Conservation (phyloP, 2,797 vertebrate species). For the Hirundo rustica region DNA sequence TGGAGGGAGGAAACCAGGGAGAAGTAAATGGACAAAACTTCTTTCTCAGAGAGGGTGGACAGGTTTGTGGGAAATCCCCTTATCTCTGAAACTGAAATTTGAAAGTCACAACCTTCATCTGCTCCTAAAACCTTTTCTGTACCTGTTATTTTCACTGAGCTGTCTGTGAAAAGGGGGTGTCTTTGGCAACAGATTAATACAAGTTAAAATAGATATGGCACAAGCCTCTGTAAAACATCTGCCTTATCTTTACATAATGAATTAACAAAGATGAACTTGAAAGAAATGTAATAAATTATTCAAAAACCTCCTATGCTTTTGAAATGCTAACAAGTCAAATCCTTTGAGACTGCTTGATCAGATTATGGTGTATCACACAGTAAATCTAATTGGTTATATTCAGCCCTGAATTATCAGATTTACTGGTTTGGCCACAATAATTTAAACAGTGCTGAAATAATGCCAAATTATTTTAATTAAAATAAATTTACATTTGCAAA, state of each 20-base stretch:
- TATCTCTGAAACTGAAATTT: neutral
- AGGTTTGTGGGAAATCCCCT: neutral
- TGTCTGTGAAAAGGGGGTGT: neutral
- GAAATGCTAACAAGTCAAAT: conserved; percentile 51
- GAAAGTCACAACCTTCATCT: neutral
- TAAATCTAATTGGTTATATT: conserved; percentile 15
- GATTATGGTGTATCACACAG: neutral
- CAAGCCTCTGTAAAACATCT: conserved; percentile 40
- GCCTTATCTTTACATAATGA: conserved; percentile 41
- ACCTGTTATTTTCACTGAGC: neutral
- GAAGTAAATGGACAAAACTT: neutral
- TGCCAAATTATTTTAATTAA: neutral
- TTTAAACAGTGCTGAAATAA: neutral
- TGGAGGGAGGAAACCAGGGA: neutral
- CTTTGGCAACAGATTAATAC: neutral
- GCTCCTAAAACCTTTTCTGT: neutral
- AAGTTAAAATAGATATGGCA: conserved; percentile 9
- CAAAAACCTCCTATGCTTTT: conserved; percentile 23
- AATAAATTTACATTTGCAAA: neutral
- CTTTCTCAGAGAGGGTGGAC: neutral
- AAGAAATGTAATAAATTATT: conserved; percentile 65
- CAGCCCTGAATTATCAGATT: conserved; percentile 4
- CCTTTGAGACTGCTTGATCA: conserved; percentile 13
- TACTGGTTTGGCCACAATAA: conserved; percentile 9
- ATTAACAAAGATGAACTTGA: conserved; percentile 47